These are phyloP conservation scores for Heliconius hermathena DNA, from an alignment of 1,140 invertebrate genomes.

Conservation along the genomic window DNA sequence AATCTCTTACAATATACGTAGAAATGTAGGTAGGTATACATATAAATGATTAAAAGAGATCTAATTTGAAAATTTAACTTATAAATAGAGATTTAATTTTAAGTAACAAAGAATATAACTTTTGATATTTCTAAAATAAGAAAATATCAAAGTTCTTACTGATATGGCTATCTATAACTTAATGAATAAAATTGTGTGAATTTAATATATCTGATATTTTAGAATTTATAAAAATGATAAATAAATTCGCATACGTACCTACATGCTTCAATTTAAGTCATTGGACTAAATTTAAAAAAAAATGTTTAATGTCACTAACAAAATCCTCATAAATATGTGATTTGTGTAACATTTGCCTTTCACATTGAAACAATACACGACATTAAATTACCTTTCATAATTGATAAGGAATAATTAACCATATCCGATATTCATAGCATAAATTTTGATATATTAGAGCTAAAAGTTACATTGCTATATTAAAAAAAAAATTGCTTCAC, in stretches of 20 bases:
- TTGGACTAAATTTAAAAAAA: neutral
- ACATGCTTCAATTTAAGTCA: neutral
- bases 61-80: no score
- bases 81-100: no score
- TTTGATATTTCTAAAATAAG: no score
- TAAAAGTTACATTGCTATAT: neutral
- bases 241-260: neutral
- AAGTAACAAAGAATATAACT: no score
- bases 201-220: neutral
- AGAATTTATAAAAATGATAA: neutral
- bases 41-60: no score
- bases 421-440: conserved; percentile 15
- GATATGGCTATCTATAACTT: no score
- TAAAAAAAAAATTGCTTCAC: no score
- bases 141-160: no score
- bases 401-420: conserved; percentile 36
- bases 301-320: neutral
- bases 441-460: neutral
- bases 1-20: neutral
- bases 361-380: neutral
- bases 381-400: conserved; percentile 2
- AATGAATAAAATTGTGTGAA: no score
- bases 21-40: neutral
- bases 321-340: conserved; percentile 5
- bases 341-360: neutral